Percentiles rank a stretch among this genome's conserved stretches.
Evolutionary conservation across 2,888 invertebrate species (phyloP).

Genomic region (Agrochola lota): DNA sequence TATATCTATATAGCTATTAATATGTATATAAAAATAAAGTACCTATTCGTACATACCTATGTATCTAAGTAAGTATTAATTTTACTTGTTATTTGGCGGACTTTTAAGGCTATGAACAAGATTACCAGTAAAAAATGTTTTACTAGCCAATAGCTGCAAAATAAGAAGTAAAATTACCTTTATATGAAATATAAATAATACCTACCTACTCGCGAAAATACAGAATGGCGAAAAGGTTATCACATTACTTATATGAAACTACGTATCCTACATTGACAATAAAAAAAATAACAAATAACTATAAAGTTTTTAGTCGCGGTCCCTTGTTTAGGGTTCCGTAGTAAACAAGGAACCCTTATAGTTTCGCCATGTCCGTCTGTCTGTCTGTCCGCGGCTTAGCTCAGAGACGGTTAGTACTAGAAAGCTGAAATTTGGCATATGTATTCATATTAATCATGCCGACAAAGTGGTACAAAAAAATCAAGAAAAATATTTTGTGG

Average conservation of each 20-base stretch:
- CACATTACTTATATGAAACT: neutral
- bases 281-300: no score
- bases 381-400: no score
- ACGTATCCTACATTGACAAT: neutral
- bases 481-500: no score
- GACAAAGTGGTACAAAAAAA: no score
- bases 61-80: neutral
- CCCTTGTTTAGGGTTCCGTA: no score
- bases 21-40: neutral
- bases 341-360: no score
- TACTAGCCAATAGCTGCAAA: neutral
- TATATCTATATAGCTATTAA: neutral
- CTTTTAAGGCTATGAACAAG: neutral
- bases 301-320: no score
- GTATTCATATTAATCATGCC: no score
- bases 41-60: neutral
- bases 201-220: constrained; percentile 9
- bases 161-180: constrained; percentile 3
- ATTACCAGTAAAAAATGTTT: neutral
- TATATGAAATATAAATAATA: neutral
- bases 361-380: no score
- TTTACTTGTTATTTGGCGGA: constrained; percentile 11
- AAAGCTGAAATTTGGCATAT: no score
- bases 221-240: neutral
- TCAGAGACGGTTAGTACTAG: no score